Evolutionary conservation across 2,797 vertebrate genomes (phyloP), one percentile per base, ranked within the genome.

Genomic region (Hoplostethus mediterraneus): DNA sequence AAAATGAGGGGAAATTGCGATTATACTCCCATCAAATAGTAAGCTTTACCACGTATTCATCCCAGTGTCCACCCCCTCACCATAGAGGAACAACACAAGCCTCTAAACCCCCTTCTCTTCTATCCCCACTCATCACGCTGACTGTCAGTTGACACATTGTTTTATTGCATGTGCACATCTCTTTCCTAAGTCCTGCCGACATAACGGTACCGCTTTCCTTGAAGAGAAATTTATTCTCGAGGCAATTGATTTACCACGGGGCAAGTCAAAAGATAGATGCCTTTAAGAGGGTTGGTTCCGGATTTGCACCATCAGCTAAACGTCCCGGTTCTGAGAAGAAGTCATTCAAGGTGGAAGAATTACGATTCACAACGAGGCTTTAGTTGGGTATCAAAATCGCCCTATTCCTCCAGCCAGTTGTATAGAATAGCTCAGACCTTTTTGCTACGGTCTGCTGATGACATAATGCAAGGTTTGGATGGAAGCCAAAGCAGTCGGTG

Each of bases 381-480:
- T 28, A 28, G 33, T 56, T 2, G 57, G 58, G 53, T 28, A 62
- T 80, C 59, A 71, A 59, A 73, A 63, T 45, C 38, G 56, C 33
- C 53, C 65, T 33, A 51, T 81, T 78, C 75, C 68, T 56, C 40
- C 67, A 38, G 59, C 31, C 40, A 8, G 33, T 17, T 71, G 77
- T 71, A 62, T 49, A 21, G 61, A 79, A 59, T 42, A 53, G 62
- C 72, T 78, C 25, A 49, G 75, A 75, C 52, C 54, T 21, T 67
- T 71, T 63, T 31, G 70, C 73, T 52, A 67, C 21, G 85, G 82
- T 89, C 81, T 72, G 75, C 54, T 84, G 74, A 72, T 10, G 56
- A 63, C 65, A 63, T 83, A 90, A 90, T 88, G 73, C 73, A 77
- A 69, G 56, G 38, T 57, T 73, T 89, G 87, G 80, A 80, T 52